Conservation (phyloP, 2,797 vertebrate species). For the Sebastes glaucus region DNA sequence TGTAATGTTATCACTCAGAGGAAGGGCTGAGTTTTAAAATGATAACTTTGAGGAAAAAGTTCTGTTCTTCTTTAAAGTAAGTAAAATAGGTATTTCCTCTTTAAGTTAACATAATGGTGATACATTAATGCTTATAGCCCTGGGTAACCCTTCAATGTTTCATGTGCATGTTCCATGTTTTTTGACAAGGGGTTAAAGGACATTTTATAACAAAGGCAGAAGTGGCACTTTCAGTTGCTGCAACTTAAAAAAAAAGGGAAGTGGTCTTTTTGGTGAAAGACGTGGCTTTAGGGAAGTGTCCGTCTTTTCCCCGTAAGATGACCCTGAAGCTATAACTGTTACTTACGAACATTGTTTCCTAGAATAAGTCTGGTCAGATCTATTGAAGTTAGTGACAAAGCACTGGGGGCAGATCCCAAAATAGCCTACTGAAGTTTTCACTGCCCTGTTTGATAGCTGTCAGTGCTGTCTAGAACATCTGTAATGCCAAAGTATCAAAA, state of each 20-base stretch:
- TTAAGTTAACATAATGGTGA: not conserved
- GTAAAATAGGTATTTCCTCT: not conserved
- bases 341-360: not conserved
- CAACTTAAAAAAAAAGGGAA: slow-evolving; percentile 24
- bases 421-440: not conserved
- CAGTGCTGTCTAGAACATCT: not conserved
- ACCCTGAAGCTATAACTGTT: not conserved
- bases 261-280: not conserved
- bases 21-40: not conserved
- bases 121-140: not conserved
- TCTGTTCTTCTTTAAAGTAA: not conserved
- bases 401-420: not conserved
- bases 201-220: slow-evolving; percentile 2
- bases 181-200: not conserved
- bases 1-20: not conserved
- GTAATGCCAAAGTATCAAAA: not conserved
- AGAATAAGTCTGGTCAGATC: not conserved
- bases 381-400: not conserved
- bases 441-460: not conserved
- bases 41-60: not conserved
- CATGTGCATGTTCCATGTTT: not conserved
- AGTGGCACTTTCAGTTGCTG: slow-evolving; percentile 11
- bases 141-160: no score
- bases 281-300: slow-evolving; percentile 5
- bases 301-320: not conserved